Evolutionary conservation across 2,797 vertebrate genomes (phyloP), one percentile per base, ranked within the genome.

Genomic region (Premnoplex brunnescens): DNA sequence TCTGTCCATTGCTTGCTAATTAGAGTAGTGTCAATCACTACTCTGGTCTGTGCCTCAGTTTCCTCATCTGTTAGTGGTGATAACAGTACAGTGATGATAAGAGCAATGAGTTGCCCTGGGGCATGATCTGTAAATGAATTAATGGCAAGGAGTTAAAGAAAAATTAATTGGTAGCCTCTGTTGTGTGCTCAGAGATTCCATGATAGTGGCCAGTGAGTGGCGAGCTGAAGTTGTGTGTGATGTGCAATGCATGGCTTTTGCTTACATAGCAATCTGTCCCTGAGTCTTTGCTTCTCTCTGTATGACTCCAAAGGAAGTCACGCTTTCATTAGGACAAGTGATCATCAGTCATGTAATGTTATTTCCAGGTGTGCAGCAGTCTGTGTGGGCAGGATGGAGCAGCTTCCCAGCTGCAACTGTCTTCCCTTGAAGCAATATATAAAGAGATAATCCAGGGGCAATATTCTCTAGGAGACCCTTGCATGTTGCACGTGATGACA

Each of bases 11-110:
- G 2, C 24, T 93, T 48, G 21, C 59, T 87, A 34, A 82, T 68
- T 41, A 83, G 12, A 30, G 22, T 0, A 0, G 17, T 81, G 78
- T 89, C 85, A 89, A 82, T 80, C 78, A 77, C 39, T 76, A 5
- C 68, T 62, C 81, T 6, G 23, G 54, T 74, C 88, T 66, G 51
- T 91, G 83, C 90, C 94, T 96, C 91, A 93, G 94, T 95, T 95
- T 96, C 93, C 80, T 90, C 74, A 41, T 51, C 71, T 95, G 24
- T 80, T 67, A 85, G 58, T 48, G 32, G 21, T 8, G 64, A 77
- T 91, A 93, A 87, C 22, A 72, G 34, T 30, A 52, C n/a, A 34
- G 27, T 24, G 17, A 30, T 2, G 7, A 83, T 83, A 91, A 85
- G 75, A 88, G 27, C 9, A 59, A 39, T 32, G 56, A 91, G n/a